Base-by-base conservation (phyloP, 1,140 invertebrate species). In the Galendromus occidentalis region DNA sequence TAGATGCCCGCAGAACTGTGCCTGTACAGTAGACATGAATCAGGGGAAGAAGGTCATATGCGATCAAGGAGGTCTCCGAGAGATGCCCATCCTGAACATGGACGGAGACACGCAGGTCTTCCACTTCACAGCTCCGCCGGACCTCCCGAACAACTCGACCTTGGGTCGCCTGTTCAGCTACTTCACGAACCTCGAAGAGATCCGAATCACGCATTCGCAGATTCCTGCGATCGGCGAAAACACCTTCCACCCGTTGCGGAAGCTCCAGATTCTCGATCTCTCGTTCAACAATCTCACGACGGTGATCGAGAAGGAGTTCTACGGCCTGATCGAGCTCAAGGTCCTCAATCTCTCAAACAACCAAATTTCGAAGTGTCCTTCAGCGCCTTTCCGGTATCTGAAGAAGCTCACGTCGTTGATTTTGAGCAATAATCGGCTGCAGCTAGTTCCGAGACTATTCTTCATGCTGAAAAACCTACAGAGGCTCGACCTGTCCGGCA, bases 211-310 rank as follows among this genome's bases (percentile, higher is more conserved):
- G 1, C 79, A 83, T 66, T 87, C 85, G 0, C 84, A 84, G 71
- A 76, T 89, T 5, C 85, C 86, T 0, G 84, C 84, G 14, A 84
- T 89, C 66, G 86, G 86, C 0, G 80, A 82, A 66, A 81, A 85
- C 71, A 85, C 86, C 9, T 87, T 89, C 73, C 87, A 82, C 81
- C 84, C 84, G 1, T 78, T 87, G 1, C 80, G 79, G 65, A 81
- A 82, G 66, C 76, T 88, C 30, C 79, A 79, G 67, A 74, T 83
- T 30, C 77, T 89, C 42, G 84, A 88, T 73, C 76, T 89, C 9
- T 82, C 84, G 0, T 76, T 83, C 69, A 88, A 89, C 73, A 86
- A 86, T 70, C 83, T 89, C 55, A 83, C 83, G 9, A 80, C 82
- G 68, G 79, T 86, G 4, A 67, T 71, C 18, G 76, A 77, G 28